Conservation (phyloP, 2,113 vertebrate genomes). For the Vidua chalybeata region DNA sequence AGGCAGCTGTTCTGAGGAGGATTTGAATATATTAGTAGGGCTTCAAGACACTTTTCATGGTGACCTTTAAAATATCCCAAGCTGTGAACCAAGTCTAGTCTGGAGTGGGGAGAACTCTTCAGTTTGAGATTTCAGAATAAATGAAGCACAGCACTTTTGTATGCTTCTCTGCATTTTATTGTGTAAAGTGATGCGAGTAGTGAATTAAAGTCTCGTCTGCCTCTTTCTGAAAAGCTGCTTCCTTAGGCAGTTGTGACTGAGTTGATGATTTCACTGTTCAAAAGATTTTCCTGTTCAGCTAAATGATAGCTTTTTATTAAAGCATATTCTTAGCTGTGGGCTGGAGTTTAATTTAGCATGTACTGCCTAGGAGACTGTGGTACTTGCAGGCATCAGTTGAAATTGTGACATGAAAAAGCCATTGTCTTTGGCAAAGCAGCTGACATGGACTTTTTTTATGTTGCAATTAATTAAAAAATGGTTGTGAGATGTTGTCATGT, state of each 20-base stretch:
- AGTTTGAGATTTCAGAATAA: not conserved
- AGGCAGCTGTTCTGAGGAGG: not conserved
- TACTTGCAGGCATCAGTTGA: not conserved
- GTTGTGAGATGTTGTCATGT: not conserved
- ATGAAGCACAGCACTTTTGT: not conserved
- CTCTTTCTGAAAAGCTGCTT: not conserved
- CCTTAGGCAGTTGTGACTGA: not conserved
- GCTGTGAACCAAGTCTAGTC: not conserved
- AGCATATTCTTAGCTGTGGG: not conserved
- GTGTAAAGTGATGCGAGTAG: not conserved
- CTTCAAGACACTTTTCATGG: not conserved
- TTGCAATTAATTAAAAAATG: not conserved
- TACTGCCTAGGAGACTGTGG: not conserved
- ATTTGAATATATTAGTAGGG: not conserved
- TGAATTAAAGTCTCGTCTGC: not conserved
- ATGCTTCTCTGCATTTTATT: not conserved
- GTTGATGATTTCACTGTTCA: not conserved
- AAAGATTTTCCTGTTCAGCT: not conserved
- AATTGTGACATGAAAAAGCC: slow-evolving; percentile 42
- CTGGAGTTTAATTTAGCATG: not conserved
- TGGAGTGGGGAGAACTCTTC: not conserved
- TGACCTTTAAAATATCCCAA: slow-evolving; percentile 6
- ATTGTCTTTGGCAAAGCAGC: slow-evolving; percentile 46
- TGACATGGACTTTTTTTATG: not conserved
- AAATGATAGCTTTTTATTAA: not conserved